Evolutionary conservation across 2,797 vertebrate genomes (phyloP).

Genomic region (Ctenosaura bakeri): DNA sequence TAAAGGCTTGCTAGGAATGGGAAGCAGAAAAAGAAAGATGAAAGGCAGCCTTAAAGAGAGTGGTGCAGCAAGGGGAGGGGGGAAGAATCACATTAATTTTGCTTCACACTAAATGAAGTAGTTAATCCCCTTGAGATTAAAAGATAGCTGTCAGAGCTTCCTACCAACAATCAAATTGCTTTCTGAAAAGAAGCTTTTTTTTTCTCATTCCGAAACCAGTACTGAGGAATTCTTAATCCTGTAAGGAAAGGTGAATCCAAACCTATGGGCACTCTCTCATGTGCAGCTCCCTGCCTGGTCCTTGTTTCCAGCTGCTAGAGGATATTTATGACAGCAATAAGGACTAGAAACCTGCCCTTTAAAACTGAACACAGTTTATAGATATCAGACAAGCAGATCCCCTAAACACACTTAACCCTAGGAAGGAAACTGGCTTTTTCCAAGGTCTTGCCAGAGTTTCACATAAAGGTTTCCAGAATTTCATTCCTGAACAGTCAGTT

Average conservation of each 20-base stretch:
- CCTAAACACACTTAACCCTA: background rate
- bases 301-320: background rate
- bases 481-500: background rate
- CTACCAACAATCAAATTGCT: background rate
- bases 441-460: background rate
- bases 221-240: conserved; percentile 9
- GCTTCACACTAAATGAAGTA: conserved; percentile 1
- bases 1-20: background rate
- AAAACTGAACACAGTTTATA: background rate
- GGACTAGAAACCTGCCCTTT: background rate
- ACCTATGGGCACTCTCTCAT: background rate
- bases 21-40: background rate
- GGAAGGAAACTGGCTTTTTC: background rate
- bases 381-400: background rate
- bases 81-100: background rate
- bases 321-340: background rate
- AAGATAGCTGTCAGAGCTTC: background rate
- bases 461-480: background rate
- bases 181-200: background rate
- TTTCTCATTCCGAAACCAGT: background rate
- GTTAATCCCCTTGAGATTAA: background rate
- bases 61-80: no score
- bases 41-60: background rate
- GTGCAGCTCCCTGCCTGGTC: background rate
- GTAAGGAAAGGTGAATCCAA: background rate